A percentile compares a stretch with the other conserved stretches of the same genome.
phyloP scores from a whole-genome alignment of 2,113 vertebrate genomes.

The Vimba vimba region DNA sequence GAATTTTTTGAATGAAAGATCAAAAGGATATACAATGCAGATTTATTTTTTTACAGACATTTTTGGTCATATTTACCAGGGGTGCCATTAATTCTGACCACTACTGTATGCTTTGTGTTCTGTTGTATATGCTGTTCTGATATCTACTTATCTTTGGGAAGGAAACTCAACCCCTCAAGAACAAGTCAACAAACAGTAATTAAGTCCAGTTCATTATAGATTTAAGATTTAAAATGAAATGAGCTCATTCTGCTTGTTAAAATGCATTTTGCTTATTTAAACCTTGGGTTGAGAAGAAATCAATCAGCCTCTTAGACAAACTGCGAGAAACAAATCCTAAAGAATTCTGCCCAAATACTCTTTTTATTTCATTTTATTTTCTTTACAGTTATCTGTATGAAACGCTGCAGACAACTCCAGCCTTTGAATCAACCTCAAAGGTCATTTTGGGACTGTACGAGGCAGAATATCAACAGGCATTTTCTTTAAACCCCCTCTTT shows the following conservation, averaged over 20 bases:
- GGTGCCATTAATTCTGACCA: too few species aligned
- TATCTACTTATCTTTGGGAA: not conserved
- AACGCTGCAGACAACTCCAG: slow-evolving; percentile 11
- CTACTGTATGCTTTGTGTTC: too few species aligned
- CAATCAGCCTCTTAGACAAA: not conserved
- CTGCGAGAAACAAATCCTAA: not conserved
- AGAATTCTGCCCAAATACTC: not conserved
- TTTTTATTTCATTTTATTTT: not conserved
- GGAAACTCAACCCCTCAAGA: not conserved
- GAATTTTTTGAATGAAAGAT: too few species aligned
- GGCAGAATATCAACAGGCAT: slow-evolving; percentile 41
- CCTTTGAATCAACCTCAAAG: slow-evolving; percentile 28
- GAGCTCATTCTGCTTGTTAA: not conserved
- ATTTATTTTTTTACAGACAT: too few species aligned
- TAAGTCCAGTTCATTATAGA: not conserved
- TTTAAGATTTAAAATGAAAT: not conserved
- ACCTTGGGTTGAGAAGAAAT: not conserved
- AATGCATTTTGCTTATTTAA: not conserved
- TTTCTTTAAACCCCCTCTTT: slow-evolving; percentile 34
- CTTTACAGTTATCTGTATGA: not conserved
- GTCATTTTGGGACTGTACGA: not conserved
- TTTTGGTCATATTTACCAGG: too few species aligned
- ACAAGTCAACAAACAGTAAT: slow-evolving; percentile 5
- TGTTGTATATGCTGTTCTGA: too few species aligned
- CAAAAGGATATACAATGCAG: too few species aligned